These are phyloP conservation scores for Linurgus olivaceus DNA, from an alignment of 2,797 vertebrate species.

Conservation along the genomic window DNA sequence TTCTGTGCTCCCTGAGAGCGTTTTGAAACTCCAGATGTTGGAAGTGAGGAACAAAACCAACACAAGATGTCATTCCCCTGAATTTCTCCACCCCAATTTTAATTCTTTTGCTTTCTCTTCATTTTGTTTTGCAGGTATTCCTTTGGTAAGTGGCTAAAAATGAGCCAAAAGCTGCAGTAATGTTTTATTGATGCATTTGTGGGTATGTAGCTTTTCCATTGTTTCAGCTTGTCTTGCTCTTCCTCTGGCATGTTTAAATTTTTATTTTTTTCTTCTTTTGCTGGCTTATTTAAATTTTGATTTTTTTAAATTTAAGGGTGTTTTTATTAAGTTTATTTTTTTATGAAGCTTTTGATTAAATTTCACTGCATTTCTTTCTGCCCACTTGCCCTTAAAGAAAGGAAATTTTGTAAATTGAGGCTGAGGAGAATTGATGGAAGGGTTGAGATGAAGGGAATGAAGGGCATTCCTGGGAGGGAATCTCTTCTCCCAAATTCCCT, in stretches of 20 bases:
- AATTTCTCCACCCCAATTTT: not conserved
- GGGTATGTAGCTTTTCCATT: constrained; percentile 67
- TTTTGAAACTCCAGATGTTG: not conserved
- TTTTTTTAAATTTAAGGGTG: rapidly evolving
- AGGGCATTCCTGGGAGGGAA: not conserved
- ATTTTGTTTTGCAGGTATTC: constrained; percentile 86
- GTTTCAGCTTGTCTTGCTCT: not conserved
- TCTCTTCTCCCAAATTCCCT: not conserved
- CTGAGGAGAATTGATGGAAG: not conserved
- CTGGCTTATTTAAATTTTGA: not conserved
- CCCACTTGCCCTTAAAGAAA: not conserved
- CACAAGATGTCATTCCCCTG: rapidly evolving
- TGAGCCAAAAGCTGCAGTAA: not conserved
- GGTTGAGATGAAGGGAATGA: not conserved
- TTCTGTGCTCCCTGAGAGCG: rapidly evolving
- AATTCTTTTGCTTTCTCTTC: not conserved
- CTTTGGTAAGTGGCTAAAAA: constrained; percentile 87
- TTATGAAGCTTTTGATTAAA: not conserved
- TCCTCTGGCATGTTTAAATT: not conserved
- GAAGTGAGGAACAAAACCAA: not conserved
- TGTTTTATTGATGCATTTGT: not conserved
- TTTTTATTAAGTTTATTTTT: not conserved
- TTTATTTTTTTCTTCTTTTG: not conserved
- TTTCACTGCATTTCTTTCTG: not conserved
- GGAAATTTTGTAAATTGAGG: not conserved